Evolutionary conservation across 2,113 vertebrate genomes (phyloP).

Genomic region (Forbesichthys papilliferus): DNA sequence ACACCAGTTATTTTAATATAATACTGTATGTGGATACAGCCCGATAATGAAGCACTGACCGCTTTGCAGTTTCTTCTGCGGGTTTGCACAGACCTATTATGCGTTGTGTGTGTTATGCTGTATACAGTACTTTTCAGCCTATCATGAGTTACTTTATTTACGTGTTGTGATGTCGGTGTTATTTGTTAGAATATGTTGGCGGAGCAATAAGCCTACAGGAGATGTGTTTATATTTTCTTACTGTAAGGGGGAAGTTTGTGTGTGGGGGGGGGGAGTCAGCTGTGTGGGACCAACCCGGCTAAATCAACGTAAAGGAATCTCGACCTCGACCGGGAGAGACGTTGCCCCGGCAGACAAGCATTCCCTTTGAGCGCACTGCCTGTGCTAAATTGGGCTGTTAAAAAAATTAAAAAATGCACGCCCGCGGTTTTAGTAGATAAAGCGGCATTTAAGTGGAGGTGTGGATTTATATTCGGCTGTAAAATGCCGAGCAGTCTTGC

Average conservation of each 20-base stretch:
- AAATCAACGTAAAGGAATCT: constrained; percentile 45
- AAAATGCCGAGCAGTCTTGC: constrained; percentile 49
- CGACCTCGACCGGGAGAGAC: constrained; percentile 19
- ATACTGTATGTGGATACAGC: constrained; percentile 14
- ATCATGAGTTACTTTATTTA: too few species aligned
- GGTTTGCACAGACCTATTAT: not conserved
- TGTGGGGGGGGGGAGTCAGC: not conserved
- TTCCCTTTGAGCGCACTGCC: constrained; percentile 57
- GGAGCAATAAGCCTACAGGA: too few species aligned
- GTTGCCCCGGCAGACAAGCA: constrained; percentile 51
- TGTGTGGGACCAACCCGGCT: constrained; percentile 29
- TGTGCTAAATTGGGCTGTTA: constrained; percentile 51
- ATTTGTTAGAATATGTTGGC: too few species aligned
- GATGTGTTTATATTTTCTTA: too few species aligned
- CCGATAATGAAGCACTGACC: constrained; percentile 28
- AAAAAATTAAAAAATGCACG: constrained; percentile 28
- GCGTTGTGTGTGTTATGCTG: not conserved
- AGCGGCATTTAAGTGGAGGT: constrained; percentile 54
- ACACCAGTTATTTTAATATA: too few species aligned
- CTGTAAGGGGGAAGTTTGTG: constrained; percentile 12
- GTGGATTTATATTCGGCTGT: constrained; percentile 58
- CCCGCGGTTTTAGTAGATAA: constrained; percentile 47
- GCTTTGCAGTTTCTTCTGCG: not conserved
- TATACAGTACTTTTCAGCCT: not conserved
- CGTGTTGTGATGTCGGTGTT: too few species aligned